phyloP scores from a whole-genome alignment of 2,797 vertebrate genomes.

The Falco columbarius region DNA sequence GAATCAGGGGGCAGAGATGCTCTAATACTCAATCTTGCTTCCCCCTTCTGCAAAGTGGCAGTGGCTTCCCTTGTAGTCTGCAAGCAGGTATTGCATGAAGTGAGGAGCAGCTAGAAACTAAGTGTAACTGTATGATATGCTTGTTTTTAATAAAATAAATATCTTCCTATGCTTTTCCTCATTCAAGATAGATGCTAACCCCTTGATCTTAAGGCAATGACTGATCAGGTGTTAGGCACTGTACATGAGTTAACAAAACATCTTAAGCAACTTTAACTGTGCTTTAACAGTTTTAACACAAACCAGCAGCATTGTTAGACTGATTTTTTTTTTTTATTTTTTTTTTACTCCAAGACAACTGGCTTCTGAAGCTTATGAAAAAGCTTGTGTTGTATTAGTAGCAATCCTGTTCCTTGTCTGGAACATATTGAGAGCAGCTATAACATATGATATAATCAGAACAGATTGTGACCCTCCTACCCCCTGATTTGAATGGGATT shows the following conservation, averaged over 20 bases:
- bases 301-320: not conserved
- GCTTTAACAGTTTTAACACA: not conserved
- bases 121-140: not conserved
- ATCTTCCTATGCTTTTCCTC: not conserved
- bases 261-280: not conserved
- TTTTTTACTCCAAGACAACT: not conserved
- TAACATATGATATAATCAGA: conserved; percentile 36
- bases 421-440: conserved; percentile 9
- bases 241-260: not conserved
- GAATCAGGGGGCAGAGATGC: not conserved
- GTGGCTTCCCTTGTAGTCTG: not conserved
- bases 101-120: not conserved
- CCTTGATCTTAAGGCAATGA: not conserved
- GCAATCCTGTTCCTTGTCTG: not conserved
- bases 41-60: not conserved
- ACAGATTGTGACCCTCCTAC: conserved; percentile 37
- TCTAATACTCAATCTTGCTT: not conserved
- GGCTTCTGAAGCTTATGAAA: not conserved
- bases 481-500: not conserved
- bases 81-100: not conserved
- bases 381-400: not conserved
- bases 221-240: not conserved
- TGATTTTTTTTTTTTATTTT: not conserved
- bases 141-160: not conserved
- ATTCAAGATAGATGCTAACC: not conserved